Percentiles rank a stretch among this genome's conserved stretches.
phyloP scores from a whole-genome alignment of 2,113 vertebrate genomes.

The Emydocephalus ijimae region DNA sequence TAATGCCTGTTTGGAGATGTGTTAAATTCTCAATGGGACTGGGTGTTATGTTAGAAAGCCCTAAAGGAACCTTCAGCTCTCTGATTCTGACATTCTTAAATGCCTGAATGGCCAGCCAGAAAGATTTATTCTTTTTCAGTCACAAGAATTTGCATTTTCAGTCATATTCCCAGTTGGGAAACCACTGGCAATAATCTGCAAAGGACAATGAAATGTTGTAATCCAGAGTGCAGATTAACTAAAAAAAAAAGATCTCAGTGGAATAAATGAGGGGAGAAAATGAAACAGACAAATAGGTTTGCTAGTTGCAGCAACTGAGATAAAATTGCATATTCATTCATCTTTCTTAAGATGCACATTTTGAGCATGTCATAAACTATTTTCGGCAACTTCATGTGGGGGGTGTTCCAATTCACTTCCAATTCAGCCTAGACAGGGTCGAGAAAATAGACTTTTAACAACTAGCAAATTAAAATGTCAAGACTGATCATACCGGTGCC shows the following conservation, averaged over 20 bases:
- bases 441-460: constrained; percentile 64
- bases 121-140: neutral
- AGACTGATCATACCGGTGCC: constrained; percentile 58
- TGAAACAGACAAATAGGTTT: neutral
- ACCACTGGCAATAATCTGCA: neutral
- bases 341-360: constrained; percentile 17
- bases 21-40: neutral
- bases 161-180: neutral
- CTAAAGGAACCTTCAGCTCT: neutral
- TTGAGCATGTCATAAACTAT: constrained; percentile 37
- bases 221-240: neutral
- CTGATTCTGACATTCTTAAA: neutral
- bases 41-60: neutral
- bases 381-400: constrained; percentile 28
- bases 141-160: neutral
- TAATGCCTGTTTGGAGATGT: neutral
- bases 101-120: neutral
- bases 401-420: constrained; percentile 54
- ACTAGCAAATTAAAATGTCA: constrained; percentile 68
- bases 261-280: neutral
- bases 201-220: neutral
- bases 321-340: constrained; percentile 6
- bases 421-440: constrained; percentile 53
- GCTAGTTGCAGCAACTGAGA: constrained; percentile 12
- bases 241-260: neutral